Conservation (phyloP, 2,888 invertebrate species). For the Drosophila recens region DNA sequence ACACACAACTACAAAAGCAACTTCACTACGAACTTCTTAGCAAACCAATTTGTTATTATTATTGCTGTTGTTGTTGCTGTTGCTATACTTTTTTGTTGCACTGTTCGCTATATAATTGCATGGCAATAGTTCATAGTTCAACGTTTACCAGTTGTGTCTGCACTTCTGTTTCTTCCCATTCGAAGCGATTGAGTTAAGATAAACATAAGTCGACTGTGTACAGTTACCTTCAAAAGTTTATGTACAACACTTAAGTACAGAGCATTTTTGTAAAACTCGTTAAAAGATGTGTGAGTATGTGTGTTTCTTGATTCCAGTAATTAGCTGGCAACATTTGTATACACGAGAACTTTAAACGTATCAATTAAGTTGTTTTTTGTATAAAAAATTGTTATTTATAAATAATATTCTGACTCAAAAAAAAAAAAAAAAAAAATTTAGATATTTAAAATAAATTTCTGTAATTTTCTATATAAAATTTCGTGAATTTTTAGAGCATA, state of each 20-base stretch:
- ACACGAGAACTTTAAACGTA: too few relatives aligned
- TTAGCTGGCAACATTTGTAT: neutral
- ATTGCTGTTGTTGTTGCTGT: conserved; percentile 23
- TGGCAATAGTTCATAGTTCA: conserved; percentile 70
- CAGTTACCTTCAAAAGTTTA: conserved; percentile 35
- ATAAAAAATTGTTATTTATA: too few relatives aligned
- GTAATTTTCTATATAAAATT: neutral
- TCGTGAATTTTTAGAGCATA: neutral
- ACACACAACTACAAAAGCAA: conserved; percentile 47
- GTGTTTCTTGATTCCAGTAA: neutral
- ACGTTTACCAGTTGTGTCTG: conserved; percentile 43
- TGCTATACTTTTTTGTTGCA: conserved; percentile 21
- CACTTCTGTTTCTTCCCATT: conserved; percentile 14
- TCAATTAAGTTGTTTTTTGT: too few relatives aligned
- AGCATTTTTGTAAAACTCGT: neutral
- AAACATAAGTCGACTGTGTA: conserved; percentile 43
- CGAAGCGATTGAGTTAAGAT: conserved; percentile 52
- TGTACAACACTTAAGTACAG: neutral
- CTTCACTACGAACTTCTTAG: conserved; percentile 35
- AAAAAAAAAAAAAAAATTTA: too few relatives aligned
- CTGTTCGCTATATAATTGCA: conserved; percentile 55
- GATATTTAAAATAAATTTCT: too few relatives aligned
- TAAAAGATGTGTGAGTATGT: conserved; percentile 1
- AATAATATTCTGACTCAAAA: too few relatives aligned
- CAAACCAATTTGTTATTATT: conserved; percentile 41